A percentile compares a stretch with the other conserved stretches of the same genome.
phyloP scores from a whole-genome alignment of 1,140 invertebrate species.

The Listronotus bonariensis region DNA sequence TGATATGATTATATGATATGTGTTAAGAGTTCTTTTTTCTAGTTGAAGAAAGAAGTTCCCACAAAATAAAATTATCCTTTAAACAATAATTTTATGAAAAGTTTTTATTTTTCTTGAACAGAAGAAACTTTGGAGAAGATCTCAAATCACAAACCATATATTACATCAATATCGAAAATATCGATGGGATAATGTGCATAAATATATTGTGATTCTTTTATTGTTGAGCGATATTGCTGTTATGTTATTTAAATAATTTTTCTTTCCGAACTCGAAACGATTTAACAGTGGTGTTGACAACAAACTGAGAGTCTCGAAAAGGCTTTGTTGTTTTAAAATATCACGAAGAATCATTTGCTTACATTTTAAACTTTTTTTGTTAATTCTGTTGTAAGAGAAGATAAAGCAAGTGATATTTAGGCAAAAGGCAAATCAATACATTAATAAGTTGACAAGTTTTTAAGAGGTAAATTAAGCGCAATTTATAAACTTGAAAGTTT shows the following conservation, averaged over 20 bases:
- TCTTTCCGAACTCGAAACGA: not conserved
- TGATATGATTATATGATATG: no score
- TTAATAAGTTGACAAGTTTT: slow-evolving; percentile 38
- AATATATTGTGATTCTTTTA: slow-evolving; percentile 7
- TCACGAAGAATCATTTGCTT: slow-evolving; percentile 26
- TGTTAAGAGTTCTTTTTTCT: no score
- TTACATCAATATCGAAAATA: slow-evolving; percentile 1
- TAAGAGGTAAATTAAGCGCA: slow-evolving; percentile 51
- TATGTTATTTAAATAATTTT: slow-evolving; percentile 7
- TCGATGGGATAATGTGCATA: slow-evolving; percentile 12
- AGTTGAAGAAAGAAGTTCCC: no score
- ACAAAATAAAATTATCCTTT: no score
- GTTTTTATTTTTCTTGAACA: slow-evolving; percentile 1
- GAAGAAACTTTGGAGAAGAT: not conserved
- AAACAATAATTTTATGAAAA: no score
- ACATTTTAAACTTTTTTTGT: slow-evolving; percentile 18
- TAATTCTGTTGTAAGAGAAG: not conserved
- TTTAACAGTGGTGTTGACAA: slow-evolving; percentile 12
- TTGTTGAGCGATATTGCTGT: slow-evolving; percentile 23
- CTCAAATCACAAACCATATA: slow-evolving; percentile 8
- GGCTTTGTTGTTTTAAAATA: slow-evolving; percentile 12
- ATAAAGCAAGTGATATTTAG: slow-evolving; percentile 16
- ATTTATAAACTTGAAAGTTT: no score
- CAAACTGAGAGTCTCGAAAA: slow-evolving; percentile 11
- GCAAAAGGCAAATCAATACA: slow-evolving; percentile 42